Evolutionary conservation across 2,113 vertebrate genomes (phyloP).

Genomic region (Sylvietta virens): DNA sequence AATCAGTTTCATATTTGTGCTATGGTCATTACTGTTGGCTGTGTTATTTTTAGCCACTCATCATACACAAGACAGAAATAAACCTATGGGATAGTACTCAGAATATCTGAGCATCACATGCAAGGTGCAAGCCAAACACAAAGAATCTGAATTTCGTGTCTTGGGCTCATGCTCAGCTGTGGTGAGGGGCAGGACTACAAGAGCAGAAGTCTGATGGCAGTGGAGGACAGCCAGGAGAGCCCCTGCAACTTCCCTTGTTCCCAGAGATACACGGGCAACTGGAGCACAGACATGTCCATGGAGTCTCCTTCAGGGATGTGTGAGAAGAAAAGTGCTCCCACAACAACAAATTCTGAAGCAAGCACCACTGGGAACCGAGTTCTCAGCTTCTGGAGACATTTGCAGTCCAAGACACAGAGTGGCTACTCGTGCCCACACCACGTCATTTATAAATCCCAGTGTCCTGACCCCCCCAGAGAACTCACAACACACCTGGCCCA

Average conservation of each 20-base stretch:
- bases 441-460: neutral
- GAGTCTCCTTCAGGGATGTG: neutral
- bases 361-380: neutral
- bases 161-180: neutral
- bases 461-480: neutral
- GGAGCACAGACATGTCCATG: neutral
- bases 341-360: neutral
- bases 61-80: neutral
- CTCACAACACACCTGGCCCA: neutral
- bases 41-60: neutral
- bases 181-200: fast-evolving
- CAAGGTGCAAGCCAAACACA: neutral
- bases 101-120: neutral
- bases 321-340: neutral
- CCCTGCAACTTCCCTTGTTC: neutral
- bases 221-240: neutral
- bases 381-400: neutral
- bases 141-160: neutral
- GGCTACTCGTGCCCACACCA: neutral
- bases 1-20: neutral
- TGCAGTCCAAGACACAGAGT: neutral
- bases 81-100: neutral
- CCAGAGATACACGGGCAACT: neutral
- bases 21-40: neutral
- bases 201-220: neutral